phyloP scores from a whole-genome alignment of 2,888 invertebrate species.

The Meiosimyza decipiens region DNA sequence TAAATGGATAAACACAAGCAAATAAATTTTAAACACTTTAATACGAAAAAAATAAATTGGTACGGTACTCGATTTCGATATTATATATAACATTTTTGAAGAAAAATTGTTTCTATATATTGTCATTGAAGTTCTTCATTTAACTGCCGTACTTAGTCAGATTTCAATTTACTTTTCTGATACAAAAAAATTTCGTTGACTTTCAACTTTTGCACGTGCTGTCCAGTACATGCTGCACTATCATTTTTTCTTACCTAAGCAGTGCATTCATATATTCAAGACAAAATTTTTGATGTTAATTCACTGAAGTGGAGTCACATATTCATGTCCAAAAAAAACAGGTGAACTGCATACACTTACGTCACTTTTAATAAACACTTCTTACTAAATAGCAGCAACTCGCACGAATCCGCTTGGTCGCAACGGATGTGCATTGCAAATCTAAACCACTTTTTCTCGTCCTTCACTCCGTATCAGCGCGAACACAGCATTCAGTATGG shows the following conservation, averaged over 20 bases:
- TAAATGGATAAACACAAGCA: too few species aligned
- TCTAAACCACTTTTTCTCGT: background rate
- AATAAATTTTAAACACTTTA: too few species aligned
- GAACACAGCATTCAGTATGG: background rate
- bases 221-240: too few species aligned
- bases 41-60: too few species aligned
- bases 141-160: background rate
- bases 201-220: too few species aligned
- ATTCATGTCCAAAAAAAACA: background rate
- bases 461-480: background rate
- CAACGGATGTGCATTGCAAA: conserved; percentile 26
- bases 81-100: too few species aligned
- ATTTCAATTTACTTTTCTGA: background rate
- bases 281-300: background rate
- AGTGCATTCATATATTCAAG: too few species aligned
- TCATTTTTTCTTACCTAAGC: too few species aligned
- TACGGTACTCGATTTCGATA: too few species aligned
- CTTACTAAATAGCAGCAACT: background rate
- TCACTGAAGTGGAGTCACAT: background rate
- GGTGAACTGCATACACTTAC: background rate
- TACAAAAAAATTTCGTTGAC: background rate
- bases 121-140: too few species aligned
- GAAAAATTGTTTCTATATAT: too few species aligned
- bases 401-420: conserved; percentile 5
- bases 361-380: conserved; percentile 25